Percentiles rank a stretch among this genome's conserved stretches.
Conservation (phyloP, 2,888 invertebrate species). For the Agelastica alni region DNA sequence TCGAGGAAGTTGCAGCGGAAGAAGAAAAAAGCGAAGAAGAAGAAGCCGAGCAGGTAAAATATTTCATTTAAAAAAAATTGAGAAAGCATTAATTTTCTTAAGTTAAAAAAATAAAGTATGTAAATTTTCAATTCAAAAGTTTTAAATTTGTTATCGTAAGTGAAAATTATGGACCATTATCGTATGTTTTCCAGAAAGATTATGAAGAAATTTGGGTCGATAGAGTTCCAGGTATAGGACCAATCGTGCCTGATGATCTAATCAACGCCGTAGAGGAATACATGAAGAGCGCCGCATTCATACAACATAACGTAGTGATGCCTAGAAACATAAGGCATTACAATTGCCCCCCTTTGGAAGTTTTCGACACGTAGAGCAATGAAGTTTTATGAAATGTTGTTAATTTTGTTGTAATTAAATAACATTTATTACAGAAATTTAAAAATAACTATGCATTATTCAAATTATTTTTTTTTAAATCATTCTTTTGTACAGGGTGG, state of each 20-base stretch:
- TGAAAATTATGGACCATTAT: too few species aligned
- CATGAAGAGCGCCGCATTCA: conserved; percentile 58
- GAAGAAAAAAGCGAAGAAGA: conserved; percentile 16
- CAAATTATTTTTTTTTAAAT: too few species aligned
- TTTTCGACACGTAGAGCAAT: conserved; percentile 30
- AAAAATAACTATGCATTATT: too few species aligned
- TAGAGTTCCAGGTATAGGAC: conserved; percentile 67
- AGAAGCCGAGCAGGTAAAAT: conserved; percentile 17
- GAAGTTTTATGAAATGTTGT: neutral
- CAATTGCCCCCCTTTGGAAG: conserved; percentile 70
- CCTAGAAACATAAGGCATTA: conserved; percentile 73
- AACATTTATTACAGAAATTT: too few species aligned
- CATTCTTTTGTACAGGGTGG: too few species aligned
- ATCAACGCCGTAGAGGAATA: conserved; percentile 61
- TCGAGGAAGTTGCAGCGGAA: conserved; percentile 12
- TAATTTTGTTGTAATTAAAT: too few species aligned
- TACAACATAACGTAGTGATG: conserved; percentile 70
- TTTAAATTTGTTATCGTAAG: too few species aligned
- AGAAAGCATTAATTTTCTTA: too few species aligned
- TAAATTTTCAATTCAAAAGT: too few species aligned
- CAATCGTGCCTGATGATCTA: conserved; percentile 58
- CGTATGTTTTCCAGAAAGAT: conserved; percentile 29
- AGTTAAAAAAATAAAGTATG: too few species aligned
- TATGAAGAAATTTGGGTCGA: conserved; percentile 49
- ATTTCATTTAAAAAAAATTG: too few species aligned